A percentile compares a stretch with the other conserved stretches of the same genome.
Conservation (phyloP, 2,888 invertebrate genomes). For the Pherbina coryleti region DNA sequence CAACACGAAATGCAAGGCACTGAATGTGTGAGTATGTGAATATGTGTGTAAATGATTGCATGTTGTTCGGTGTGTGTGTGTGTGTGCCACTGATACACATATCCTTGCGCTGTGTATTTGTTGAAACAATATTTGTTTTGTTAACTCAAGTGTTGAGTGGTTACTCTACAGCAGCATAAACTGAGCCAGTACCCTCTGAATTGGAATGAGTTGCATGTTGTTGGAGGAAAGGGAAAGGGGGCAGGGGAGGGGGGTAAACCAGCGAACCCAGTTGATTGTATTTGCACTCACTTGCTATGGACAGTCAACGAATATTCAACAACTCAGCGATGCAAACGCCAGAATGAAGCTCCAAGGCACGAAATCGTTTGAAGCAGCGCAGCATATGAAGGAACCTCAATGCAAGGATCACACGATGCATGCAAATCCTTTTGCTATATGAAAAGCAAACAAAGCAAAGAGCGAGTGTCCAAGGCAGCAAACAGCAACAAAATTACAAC, state of each 20-base stretch:
- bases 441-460: constrained; percentile 41
- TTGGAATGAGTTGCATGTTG: neutral
- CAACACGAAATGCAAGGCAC: constrained; percentile 4
- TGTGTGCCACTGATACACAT: neutral
- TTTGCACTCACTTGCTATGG: no score
- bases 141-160: constrained; percentile 51
- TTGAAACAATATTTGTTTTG: constrained; percentile 50
- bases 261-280: no score
- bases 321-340: neutral
- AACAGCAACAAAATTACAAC: neutral
- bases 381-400: neutral
- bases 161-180: constrained; percentile 31
- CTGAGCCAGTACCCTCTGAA: neutral
- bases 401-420: constrained; percentile 47
- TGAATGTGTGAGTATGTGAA: neutral
- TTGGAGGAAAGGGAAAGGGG: neutral
- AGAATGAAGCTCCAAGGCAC: neutral
- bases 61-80: no score
- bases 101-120: constrained; percentile 36
- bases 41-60: no score
- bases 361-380: neutral
- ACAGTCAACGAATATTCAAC: no score
- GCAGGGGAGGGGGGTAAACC: no score
- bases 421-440: constrained; percentile 52
- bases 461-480: constrained; percentile 17